These are phyloP conservation scores for Pycnonotus jocosus DNA, from an alignment of 2,113 vertebrate genomes.

Conservation along the genomic window DNA sequence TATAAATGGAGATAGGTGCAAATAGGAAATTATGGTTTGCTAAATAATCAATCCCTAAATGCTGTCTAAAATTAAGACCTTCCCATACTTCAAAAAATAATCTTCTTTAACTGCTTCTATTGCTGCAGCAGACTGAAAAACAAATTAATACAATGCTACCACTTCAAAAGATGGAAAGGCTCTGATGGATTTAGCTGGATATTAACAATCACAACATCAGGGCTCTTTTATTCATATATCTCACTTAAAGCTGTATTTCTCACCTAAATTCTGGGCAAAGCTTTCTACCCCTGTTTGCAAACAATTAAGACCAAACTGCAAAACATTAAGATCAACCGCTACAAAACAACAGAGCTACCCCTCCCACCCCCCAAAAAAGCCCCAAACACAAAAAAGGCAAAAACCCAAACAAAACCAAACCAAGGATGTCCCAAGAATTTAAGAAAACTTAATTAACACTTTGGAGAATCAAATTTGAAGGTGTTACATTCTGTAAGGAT, in stretches of 20 bases:
- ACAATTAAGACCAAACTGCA: not conserved
- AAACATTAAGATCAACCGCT: not conserved
- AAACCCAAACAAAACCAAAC: not conserved
- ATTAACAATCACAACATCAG: not conserved
- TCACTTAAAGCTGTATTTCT: not conserved
- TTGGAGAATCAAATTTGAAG: not conserved
- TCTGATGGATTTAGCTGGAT: not conserved
- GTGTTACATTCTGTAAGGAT: not conserved
- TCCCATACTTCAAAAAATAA: not conserved
- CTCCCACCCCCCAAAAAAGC: rapidly evolving
- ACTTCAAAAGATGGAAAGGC: not conserved
- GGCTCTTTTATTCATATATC: not conserved
- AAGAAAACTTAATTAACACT: not conserved
- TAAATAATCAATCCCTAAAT: not conserved
- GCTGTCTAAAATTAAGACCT: not conserved
- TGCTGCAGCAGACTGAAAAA: not conserved
- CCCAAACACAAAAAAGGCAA: not conserved
- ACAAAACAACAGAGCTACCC: not conserved
- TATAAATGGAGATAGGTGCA: not conserved
- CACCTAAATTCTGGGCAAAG: not conserved
- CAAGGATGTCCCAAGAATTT: not conserved
- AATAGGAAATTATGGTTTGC: not conserved
- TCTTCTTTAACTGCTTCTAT: not conserved
- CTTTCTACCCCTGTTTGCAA: not conserved
- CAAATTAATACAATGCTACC: not conserved